Base-by-base conservation (phyloP, 2,888 invertebrate genomes). In the Pristionchus mayeri region DNA sequence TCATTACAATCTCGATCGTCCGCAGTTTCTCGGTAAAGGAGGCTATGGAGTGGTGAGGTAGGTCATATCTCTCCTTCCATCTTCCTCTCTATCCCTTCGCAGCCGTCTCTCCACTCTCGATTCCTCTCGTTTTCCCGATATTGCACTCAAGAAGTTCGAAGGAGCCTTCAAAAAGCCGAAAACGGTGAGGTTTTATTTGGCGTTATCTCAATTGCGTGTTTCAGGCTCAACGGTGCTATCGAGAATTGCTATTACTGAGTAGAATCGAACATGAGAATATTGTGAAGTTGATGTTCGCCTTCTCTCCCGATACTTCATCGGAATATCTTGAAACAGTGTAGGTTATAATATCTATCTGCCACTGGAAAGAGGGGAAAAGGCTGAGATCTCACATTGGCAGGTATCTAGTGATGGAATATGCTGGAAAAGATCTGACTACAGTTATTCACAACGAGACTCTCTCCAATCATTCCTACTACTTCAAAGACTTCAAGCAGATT, bases 201-300 rank as follows among this genome's bases (percentile, higher is more conserved):
- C 18, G 2, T 40, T 11, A n/a, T 18, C 21, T 40, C 40, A 67
- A 40, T n/a, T 3, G 34, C 37, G n/a, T 37, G 9, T 21, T 67
- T 4, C n/a, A 67, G 40, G 67, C 67, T 67, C 67, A 67, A 67
- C 16, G 67, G 37, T 67, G 67, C 11, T 40, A 21, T 21, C 67
- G 67, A 3, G 67, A 67, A n/a, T 37, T 37, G 2, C 67, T 37
- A 37, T 37, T 67, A 4, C 21, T 67, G n/a, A 37, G 40, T 40
- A 21, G 67, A 34, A 67, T 67, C 4, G 18, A 67, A 3, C 67
- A 67, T 18, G 67, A 67, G 37, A 67, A 67, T n/a, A 67, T 67
- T 6, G 67, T 67, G 21, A 67, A 67, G 21, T n/a, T 67, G 13
- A 16, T 34, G 18, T 67, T 37, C 21, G 40, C 40, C 4, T 67